These are phyloP conservation scores for Drosophila azteca DNA, from an alignment of 1,140 invertebrate species.

Conservation along the genomic window DNA sequence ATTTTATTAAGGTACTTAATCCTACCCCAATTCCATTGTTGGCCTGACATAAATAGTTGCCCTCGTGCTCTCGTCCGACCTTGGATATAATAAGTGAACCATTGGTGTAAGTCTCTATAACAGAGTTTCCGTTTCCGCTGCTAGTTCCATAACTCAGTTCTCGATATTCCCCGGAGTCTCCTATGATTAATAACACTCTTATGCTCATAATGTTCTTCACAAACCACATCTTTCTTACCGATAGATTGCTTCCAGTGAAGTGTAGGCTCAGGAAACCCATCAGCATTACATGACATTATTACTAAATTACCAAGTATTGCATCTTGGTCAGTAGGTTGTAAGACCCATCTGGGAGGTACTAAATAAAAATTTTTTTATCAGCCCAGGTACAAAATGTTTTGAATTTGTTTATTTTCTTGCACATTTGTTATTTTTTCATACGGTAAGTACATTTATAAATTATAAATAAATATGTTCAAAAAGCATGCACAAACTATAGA, in stretches of 20 bases:
- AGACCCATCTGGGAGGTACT: constrained; percentile 93
- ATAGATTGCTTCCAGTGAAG: constrained; percentile 89
- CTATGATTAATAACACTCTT: constrained; percentile 40
- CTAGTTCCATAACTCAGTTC: constrained; percentile 84
- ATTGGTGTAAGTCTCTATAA: constrained; percentile 85
- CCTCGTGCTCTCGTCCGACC: constrained; percentile 87
- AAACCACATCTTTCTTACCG: constrained; percentile 65
- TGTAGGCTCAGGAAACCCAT: constrained; percentile 90
- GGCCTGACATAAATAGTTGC: constrained; percentile 92
- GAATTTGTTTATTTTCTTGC: no score
- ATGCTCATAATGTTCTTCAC: not conserved
- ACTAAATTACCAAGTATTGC: constrained; percentile 89
- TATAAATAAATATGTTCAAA: no score
- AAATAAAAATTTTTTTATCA: constrained; percentile 28
- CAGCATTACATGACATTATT: constrained; percentile 89
- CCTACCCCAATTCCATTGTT: constrained; percentile 90
- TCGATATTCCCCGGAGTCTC: constrained; percentile 86
- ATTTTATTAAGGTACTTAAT: constrained; percentile 89
- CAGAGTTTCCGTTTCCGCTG: constrained; percentile 48
- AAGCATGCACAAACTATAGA: no score
- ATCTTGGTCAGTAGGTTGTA: constrained; percentile 90
- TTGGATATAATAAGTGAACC: constrained; percentile 84
- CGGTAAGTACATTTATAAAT: no score
- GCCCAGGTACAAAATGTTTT: no score
- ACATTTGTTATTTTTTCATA: no score